Evolutionary conservation across 2,888 invertebrate species (phyloP), one percentile per base, ranked within the genome.

Genomic region (Endomychus coccineus): DNA sequence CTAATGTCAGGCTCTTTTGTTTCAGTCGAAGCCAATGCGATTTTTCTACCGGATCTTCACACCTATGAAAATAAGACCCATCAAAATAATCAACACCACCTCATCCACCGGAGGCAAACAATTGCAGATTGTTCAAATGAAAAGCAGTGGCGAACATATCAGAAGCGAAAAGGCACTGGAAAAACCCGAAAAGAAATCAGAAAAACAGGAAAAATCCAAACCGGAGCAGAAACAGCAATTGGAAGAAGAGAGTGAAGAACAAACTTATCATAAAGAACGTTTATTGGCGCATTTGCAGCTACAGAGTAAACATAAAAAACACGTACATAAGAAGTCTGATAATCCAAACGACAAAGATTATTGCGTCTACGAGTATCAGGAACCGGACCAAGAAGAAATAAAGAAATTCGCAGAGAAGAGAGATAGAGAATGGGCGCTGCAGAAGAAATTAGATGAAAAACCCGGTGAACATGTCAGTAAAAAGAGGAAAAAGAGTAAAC

Each of bases 41-140:
- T 77, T 80, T 57, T 75, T 72, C 60, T 80, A 78, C 58, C 70
- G 75, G 27, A 77, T 80, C 45, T 67, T 66, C 54, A 64, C 60
- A 1, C 66, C 64, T 1, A 45, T 62, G 49, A 64, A 64, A 44
- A 56, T 66, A 17, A 55, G 55, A 43, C 66, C 65, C 2, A 64
- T 66, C 39, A 61, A 59, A 47, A 66, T 66, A 36, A 56, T 64
- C 24, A 64, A 61, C 44, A 62, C 62, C 5, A 54, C 61, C 3
- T 45, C 58, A 4, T 52, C 59, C 3, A 53, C 55, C n/a, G 63
- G 64, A n/a, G 56, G 55, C 7, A 65, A 62, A 43, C 64, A 63
- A 43, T 43, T 64, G 12, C 65, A 64, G 51, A 60, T 65, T 12
- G 64, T 64, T 4, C 59, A 60, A 4, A 50, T 59, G 5, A 29